Evolutionary conservation across 2,888 invertebrate genomes (phyloP).

Genomic region (Sialis lutaria): DNA sequence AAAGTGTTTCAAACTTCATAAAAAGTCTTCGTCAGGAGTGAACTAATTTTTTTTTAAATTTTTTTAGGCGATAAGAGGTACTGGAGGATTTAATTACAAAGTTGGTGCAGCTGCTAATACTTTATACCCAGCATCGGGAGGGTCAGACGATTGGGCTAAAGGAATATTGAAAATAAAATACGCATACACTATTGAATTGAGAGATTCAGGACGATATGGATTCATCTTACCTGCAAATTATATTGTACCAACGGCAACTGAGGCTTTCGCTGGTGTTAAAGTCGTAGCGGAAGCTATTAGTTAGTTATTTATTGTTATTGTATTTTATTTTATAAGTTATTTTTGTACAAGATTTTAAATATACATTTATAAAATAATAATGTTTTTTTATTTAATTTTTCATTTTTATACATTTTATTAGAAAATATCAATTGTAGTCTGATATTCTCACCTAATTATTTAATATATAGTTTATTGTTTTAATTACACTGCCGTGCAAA

Average conservation of each 20-base stretch:
- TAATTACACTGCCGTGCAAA: too few relatives aligned
- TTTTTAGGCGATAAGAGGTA: constrained; percentile 37
- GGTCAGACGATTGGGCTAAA: constrained; percentile 86
- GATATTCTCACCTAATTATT: too few relatives aligned
- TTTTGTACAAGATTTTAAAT: background rate
- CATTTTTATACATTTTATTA: too few relatives aligned
- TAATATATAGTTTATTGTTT: too few relatives aligned
- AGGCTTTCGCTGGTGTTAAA: constrained; percentile 54
- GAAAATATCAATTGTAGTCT: too few relatives aligned
- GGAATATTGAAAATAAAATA: constrained; percentile 67
- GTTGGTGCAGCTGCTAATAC: constrained; percentile 65
- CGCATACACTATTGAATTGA: constrained; percentile 74
- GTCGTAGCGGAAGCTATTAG: constrained; percentile 37
- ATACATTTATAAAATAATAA: background rate
- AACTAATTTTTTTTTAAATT: background rate
- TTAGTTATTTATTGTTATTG: background rate
- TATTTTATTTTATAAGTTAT: background rate
- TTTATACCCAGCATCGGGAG: constrained; percentile 64
- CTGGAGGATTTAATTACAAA: constrained; percentile 44
- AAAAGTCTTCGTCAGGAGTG: too few relatives aligned
- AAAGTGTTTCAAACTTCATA: too few relatives aligned
- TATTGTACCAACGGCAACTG: constrained; percentile 58
- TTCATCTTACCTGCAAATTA: constrained; percentile 69
- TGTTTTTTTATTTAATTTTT: too few relatives aligned
- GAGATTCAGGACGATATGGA: constrained; percentile 69